Evolutionary conservation across 2,113 vertebrate genomes (phyloP).

Genomic region (Bettongia penicillata): DNA sequence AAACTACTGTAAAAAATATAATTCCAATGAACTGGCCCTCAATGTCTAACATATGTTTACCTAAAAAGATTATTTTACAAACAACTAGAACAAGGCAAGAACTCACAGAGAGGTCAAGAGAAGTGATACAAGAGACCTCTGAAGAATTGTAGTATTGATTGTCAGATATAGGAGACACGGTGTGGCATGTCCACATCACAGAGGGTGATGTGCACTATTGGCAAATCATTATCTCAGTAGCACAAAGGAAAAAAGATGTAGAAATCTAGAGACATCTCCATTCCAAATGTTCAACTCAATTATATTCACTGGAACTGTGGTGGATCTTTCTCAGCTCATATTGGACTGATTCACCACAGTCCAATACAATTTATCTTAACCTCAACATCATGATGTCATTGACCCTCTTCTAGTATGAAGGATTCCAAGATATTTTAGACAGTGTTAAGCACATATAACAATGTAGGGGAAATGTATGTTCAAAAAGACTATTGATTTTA

Average conservation of each 20-base stretch:
- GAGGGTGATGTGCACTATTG: not conserved
- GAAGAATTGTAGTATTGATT: not conserved
- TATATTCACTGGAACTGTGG: not conserved
- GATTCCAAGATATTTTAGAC: not conserved
- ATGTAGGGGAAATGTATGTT: not conserved
- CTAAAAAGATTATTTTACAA: too few relatives aligned
- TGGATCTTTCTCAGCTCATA: not conserved
- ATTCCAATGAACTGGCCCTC: too few relatives aligned
- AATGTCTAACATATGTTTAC: too few relatives aligned
- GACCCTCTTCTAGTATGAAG: not conserved
- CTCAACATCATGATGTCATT: not conserved
- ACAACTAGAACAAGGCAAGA: too few relatives aligned
- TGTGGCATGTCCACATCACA: too few relatives aligned
- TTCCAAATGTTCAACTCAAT: not conserved
- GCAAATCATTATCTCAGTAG: not conserved
- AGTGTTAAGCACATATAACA: not conserved
- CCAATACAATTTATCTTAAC: not conserved
- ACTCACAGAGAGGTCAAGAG: too few relatives aligned
- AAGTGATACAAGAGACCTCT: too few relatives aligned
- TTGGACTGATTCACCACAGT: not conserved
- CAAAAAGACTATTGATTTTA: not conserved
- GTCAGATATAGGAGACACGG: too few relatives aligned
- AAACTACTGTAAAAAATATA: too few relatives aligned
- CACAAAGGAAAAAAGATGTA: not conserved
- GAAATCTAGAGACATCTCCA: not conserved